These are phyloP conservation scores for Amia ocellicauda DNA, from an alignment of 2,113 vertebrate species.

Conservation along the genomic window DNA sequence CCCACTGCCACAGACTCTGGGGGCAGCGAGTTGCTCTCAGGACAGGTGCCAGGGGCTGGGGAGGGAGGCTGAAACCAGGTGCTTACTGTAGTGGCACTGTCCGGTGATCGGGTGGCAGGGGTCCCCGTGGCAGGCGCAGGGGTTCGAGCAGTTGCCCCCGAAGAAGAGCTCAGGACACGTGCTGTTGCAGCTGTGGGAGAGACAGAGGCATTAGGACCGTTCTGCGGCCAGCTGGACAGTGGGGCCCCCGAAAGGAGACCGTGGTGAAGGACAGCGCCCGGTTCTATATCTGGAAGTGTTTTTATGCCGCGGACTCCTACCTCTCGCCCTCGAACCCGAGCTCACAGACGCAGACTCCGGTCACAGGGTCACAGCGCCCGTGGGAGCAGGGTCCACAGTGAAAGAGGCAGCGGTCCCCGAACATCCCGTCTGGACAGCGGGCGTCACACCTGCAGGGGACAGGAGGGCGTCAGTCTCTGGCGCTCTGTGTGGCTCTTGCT, in stretches of 20 bases:
- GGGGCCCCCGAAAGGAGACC: too few relatives aligned
- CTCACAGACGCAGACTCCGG: constrained; percentile 80
- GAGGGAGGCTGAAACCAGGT: too few relatives aligned
- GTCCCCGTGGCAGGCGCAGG: constrained; percentile 70
- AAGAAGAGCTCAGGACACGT: constrained; percentile 74
- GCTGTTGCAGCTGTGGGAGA: constrained; percentile 76
- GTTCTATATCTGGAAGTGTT: too few relatives aligned
- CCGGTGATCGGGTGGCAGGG: constrained; percentile 70
- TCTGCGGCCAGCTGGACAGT: too few relatives aligned
- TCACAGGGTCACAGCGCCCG: constrained; percentile 78
- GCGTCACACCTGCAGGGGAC: constrained; percentile 72
- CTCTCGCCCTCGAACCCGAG: constrained; percentile 82
- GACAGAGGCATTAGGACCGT: too few relatives aligned
- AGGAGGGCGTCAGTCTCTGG: not conserved
- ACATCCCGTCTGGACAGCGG: constrained; percentile 67
- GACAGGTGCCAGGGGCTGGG: not conserved
- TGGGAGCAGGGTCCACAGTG: constrained; percentile 70
- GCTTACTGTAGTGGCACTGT: constrained; percentile 75
- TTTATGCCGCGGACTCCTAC: constrained; percentile 50
- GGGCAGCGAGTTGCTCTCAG: too few relatives aligned
- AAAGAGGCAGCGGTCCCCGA: constrained; percentile 72
- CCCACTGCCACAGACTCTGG: too few relatives aligned
- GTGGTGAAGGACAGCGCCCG: too few relatives aligned
- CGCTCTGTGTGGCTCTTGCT: too few relatives aligned
- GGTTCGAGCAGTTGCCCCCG: constrained; percentile 79